phyloP scores from a whole-genome alignment of 2,888 invertebrate species.

The Cepaea hortensis region DNA sequence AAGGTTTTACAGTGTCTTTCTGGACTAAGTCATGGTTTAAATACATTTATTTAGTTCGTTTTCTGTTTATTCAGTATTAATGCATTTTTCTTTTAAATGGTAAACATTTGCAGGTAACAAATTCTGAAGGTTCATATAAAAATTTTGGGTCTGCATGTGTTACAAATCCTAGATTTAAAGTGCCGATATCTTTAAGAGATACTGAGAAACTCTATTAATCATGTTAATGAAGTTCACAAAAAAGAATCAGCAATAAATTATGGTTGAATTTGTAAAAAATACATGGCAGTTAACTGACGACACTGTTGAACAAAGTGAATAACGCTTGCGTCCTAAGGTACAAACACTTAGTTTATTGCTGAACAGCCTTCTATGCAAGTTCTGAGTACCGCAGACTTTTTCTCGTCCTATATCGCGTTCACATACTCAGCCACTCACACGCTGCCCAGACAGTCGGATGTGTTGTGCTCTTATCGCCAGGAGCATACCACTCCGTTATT shows the following conservation, averaged over 20 bases:
- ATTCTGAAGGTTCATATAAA: slow-evolving; percentile 94
- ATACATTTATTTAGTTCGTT: neutral
- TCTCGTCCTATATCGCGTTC: no score
- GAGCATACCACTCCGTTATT: no score
- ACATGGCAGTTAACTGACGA: slow-evolving; percentile 60
- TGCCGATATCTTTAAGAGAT: slow-evolving; percentile 92
- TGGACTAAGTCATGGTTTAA: neutral
- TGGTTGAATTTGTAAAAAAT: slow-evolving; percentile 64
- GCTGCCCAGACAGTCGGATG: no score
- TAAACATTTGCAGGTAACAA: slow-evolving; percentile 81
- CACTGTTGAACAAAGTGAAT: slow-evolving; percentile 62
- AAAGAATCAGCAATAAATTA: slow-evolving; percentile 92
- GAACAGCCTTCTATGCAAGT: no score
- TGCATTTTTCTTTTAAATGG: neutral
- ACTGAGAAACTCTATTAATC: slow-evolving; percentile 95
- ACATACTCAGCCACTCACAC: no score
- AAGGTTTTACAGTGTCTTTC: neutral
- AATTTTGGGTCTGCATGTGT: slow-evolving; percentile 95
- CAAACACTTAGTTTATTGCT: no score
- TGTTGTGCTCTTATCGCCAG: no score
- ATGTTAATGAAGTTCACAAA: slow-evolving; percentile 87
- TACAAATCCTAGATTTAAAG: slow-evolving; percentile 95
- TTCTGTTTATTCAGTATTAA: neutral
- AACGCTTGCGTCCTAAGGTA: no score
- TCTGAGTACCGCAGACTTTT: no score